Base-by-base conservation (phyloP, 2,797 vertebrate species). In the Arnoldichthys spilopterus region DNA sequence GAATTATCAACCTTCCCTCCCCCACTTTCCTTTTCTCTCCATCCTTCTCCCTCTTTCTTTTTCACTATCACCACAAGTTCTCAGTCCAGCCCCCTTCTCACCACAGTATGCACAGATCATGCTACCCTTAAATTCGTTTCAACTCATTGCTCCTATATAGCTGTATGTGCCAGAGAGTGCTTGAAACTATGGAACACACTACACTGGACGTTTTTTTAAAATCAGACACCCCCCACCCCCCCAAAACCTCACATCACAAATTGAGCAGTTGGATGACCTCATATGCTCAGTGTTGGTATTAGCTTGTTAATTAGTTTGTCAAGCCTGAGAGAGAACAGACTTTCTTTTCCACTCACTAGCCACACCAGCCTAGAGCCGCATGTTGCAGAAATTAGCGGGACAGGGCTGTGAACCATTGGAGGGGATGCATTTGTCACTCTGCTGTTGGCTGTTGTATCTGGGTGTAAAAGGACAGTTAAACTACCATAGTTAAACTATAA, bases 1-100 rank as follows among this genome's bases (percentile, higher is more conserved):
- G 82, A 86, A 87, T 85, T 86, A 85, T 79, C 76, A 85, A 40
- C 78, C 84, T 80, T 77, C 73, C 18, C 53, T 63, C 75, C 72
- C 79, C 59, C 58, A 74, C 49, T 71, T 72, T 68, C 62, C 63
- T 58, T 76, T 59, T 75, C 64, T 66, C 26, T 40, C 67, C 51
- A 58, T 66, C 58, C 37, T 61, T 68, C 62, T 28, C 61, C 74
- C 69, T 70, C 59, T 56, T 13, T 34, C 73, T 49, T 53, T 62
- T 51, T 62, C 66, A 71, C 68, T 22, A 84, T 76, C 77, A 77
- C 79, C 76, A 79, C 72, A 76, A 76, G 56, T 70, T 26, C 74
- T 47, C 47, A 66, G 56, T 74, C 76, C 74, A 67, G 58, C 71
- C 54, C 61, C 56, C 47, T 58, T 68, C 68, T 71, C 70, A 62